These are phyloP conservation scores for Amblyraja radiata DNA, from an alignment of 2,797 vertebrate genomes.

Conservation along the genomic window DNA sequence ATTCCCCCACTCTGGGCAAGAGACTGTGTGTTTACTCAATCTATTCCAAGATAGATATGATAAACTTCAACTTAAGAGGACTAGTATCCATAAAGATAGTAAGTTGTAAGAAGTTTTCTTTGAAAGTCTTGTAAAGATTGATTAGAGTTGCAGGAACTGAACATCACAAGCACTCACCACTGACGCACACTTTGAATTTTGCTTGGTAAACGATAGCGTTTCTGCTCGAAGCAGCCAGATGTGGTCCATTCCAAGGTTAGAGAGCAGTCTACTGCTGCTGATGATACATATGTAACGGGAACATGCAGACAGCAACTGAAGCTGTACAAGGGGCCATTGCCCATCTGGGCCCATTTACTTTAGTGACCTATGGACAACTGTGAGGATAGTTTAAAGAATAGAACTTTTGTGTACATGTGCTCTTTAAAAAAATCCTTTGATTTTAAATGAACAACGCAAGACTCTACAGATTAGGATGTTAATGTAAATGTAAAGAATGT, in stretches of 20 bases:
- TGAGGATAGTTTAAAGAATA: not conserved
- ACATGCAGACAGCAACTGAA: slow-evolving; percentile 2
- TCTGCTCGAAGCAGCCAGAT: not conserved
- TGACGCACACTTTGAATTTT: not conserved
- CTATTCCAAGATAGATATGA: too few species aligned
- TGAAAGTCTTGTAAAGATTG: not conserved
- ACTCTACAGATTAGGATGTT: not conserved
- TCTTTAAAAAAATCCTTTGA: not conserved
- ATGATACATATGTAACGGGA: not conserved
- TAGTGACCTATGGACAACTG: not conserved
- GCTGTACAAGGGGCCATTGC: not conserved
- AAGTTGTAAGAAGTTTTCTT: not conserved
- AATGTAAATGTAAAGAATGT: not conserved
- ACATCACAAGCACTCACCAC: not conserved
- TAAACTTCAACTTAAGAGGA: not conserved
- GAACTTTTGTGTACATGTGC: too few species aligned
- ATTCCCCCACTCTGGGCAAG: too few species aligned
- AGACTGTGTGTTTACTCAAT: too few species aligned
- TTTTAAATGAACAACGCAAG: not conserved
- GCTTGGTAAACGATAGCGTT: not conserved
- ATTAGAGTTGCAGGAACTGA: not conserved
- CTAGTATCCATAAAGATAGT: not conserved
- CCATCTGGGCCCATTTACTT: slow-evolving; percentile 2
- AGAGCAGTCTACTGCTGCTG: not conserved
- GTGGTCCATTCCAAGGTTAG: not conserved